A percentile compares a stretch with the other conserved stretches of the same genome.
phyloP scores from a whole-genome alignment of 2,888 invertebrate species.

The Drosophila subsilvestris region DNA sequence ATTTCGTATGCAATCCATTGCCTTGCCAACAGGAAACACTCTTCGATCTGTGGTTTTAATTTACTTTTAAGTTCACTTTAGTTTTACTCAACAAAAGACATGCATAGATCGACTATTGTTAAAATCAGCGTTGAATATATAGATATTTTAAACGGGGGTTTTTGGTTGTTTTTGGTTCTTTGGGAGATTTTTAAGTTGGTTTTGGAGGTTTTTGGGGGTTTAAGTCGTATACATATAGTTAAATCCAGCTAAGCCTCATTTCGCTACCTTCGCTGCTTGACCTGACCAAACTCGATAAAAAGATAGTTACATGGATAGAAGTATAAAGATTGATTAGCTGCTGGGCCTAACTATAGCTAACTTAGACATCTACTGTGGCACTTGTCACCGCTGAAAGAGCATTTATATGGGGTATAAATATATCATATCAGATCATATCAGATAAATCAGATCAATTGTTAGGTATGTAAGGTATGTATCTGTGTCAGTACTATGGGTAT shows the following conservation, averaged over 20 bases:
- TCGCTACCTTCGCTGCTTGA: constrained; percentile 80
- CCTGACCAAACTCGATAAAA: constrained; percentile 47
- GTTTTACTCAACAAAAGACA: constrained; percentile 57
- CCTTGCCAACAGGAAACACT: constrained; percentile 38
- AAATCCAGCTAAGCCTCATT: constrained; percentile 83
- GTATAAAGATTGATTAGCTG: constrained; percentile 10
- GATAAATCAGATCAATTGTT: constrained; percentile 30
- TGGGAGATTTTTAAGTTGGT: constrained; percentile 13
- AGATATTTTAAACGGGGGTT: constrained; percentile 33
- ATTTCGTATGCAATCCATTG: not conserved
- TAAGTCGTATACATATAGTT: constrained; percentile 37
- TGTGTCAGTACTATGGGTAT: constrained; percentile 13
- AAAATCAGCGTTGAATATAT: constrained; percentile 58
- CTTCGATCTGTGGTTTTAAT: constrained; percentile 22
- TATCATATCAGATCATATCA: constrained; percentile 3
- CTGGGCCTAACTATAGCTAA: constrained; percentile 17
- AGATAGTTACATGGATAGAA: constrained; percentile 35
- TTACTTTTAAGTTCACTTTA: constrained; percentile 51
- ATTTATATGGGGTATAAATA: constrained; percentile 24
- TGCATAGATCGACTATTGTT: constrained; percentile 67
- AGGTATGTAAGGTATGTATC: constrained; percentile 18
- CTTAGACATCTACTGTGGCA: constrained; percentile 20
- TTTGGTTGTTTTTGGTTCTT: constrained; percentile 36
- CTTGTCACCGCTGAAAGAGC: constrained; percentile 54
- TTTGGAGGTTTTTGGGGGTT: constrained; percentile 14